These are phyloP conservation scores for Sphyrna mokarran DNA, from an alignment of 2,113 vertebrate species.

Conservation along the genomic window DNA sequence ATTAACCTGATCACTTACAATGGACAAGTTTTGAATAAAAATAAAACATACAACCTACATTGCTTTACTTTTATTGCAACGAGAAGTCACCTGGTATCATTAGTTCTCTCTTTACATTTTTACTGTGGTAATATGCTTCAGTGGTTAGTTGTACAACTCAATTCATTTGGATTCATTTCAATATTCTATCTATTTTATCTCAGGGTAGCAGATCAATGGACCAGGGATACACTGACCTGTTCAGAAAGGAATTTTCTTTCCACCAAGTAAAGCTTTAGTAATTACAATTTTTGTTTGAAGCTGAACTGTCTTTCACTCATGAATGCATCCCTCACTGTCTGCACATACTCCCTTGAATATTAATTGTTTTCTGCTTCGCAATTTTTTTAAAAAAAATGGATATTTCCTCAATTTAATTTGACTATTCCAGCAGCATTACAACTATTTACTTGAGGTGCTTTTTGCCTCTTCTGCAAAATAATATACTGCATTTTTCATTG, in stretches of 20 bases:
- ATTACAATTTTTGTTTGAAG: constrained; percentile 19
- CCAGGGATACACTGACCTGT: neutral
- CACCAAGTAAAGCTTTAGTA: neutral
- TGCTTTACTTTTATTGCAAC: neutral
- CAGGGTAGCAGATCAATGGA: constrained; percentile 5
- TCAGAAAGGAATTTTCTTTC: constrained; percentile 1
- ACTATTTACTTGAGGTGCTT: neutral
- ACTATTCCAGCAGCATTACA: neutral
- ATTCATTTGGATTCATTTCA: constrained; percentile 15
- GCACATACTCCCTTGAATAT: neutral
- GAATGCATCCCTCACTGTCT: neutral
- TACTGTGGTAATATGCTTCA: neutral
- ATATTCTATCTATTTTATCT: neutral
- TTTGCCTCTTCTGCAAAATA: neutral
- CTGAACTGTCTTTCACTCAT: neutral
- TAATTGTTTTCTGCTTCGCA: neutral
- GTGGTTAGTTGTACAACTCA: neutral
- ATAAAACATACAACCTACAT: neutral
- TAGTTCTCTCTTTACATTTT: neutral
- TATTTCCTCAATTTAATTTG: neutral
- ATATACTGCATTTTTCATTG: neutral
- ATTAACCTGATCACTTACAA: neutral
- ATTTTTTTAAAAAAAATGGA: neutral
- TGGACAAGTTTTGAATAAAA: neutral
- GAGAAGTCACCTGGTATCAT: neutral